Conservation (phyloP, 2,797 vertebrate species). For the Oreochromis grahami region DNA sequence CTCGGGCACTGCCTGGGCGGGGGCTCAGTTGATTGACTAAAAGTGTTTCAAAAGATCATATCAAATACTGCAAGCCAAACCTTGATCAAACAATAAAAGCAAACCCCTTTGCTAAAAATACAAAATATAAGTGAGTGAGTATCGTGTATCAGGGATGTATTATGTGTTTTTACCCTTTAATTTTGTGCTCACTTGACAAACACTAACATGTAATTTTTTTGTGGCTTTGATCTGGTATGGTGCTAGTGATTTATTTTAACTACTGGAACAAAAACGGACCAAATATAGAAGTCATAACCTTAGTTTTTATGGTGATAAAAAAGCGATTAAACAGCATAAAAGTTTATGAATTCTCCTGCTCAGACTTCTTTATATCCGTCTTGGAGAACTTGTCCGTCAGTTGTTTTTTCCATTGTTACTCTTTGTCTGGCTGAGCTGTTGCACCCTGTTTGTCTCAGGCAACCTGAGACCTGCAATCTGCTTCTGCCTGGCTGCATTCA, state of each 20-base stretch:
- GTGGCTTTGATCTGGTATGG: not conserved
- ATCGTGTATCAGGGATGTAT: not conserved
- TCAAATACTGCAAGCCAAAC: not conserved
- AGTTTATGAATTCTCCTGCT: not conserved
- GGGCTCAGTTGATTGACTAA: not conserved
- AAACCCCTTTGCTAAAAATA: not conserved
- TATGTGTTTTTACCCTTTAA: not conserved
- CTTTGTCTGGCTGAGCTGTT: not conserved
- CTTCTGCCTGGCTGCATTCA: constrained; percentile 4
- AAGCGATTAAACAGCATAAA: not conserved
- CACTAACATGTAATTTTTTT: not conserved
- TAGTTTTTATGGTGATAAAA: not conserved
- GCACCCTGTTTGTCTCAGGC: constrained; percentile 7
- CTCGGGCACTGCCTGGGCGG: not conserved
- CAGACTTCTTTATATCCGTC: not conserved
- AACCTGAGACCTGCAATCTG: constrained; percentile 60
- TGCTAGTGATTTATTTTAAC: not conserved
- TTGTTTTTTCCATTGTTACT: not conserved
- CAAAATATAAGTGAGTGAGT: not conserved
- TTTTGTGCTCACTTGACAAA: not conserved
- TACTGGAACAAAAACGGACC: not conserved
- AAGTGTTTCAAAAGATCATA: not conserved
- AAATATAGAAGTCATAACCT: not conserved
- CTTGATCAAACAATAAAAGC: not conserved
- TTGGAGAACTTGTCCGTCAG: not conserved